phyloP scores from a whole-genome alignment of 2,888 invertebrate species.

The Eupsilia transversa region DNA sequence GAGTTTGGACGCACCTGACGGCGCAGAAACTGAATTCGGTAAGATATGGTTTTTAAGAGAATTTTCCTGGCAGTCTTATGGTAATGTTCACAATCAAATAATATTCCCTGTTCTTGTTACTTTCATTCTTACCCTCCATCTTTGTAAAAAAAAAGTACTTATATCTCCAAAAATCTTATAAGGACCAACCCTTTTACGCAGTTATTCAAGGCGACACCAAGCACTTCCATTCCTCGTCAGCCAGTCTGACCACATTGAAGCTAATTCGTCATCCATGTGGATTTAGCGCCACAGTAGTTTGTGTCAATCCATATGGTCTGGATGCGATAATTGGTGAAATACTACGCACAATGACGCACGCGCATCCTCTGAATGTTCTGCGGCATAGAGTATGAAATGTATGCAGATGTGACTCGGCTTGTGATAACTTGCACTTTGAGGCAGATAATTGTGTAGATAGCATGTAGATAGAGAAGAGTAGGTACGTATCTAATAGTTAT shows the following conservation, averaged over 20 bases:
- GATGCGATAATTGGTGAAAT: conserved; percentile 86
- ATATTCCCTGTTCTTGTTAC: background rate
- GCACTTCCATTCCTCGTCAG: background rate
- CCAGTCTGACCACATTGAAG: conserved; percentile 9
- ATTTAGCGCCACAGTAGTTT: conserved; percentile 80
- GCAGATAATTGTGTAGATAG: background rate
- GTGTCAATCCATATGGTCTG: conserved; percentile 80
- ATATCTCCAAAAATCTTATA: background rate
- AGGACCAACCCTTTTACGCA: background rate
- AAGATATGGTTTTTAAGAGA: background rate
- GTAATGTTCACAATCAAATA: background rate
- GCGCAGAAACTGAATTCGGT: background rate
- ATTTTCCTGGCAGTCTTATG: background rate
- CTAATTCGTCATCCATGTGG: conserved; percentile 63
- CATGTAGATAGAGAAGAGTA: too few species aligned
- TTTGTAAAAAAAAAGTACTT: background rate
- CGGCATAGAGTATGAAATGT: conserved; percentile 72
- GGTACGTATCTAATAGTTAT: too few species aligned
- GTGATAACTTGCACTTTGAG: conserved; percentile 25
- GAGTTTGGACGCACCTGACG: background rate
- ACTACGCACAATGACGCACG: conserved; percentile 85
- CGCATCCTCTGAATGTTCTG: conserved; percentile 78
- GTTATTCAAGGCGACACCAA: background rate
- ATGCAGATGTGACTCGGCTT: conserved; percentile 26
- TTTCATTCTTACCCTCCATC: background rate